A percentile compares a stretch with the other conserved stretches of the same genome.
These are phyloP conservation scores for Oncorhynchus nerka DNA, from an alignment of 2,113 vertebrate species.

Conservation along the genomic window DNA sequence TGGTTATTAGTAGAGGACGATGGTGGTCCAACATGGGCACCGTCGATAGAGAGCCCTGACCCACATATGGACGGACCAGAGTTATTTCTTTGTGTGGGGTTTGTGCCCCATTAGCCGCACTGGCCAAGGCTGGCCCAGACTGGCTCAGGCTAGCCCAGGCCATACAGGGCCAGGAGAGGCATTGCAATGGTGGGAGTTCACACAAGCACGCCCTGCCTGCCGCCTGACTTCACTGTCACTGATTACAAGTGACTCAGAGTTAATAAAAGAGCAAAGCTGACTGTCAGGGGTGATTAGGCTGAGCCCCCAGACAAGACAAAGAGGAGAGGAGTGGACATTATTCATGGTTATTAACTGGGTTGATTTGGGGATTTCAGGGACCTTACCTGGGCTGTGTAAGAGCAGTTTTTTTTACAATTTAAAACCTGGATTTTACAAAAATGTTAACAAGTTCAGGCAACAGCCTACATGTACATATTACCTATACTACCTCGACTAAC, in stretches of 20 bases:
- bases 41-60: slow-evolving; percentile 73
- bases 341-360: slow-evolving; percentile 87
- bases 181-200: slow-evolving; percentile 62
- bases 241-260: slow-evolving; percentile 89
- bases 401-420: neutral
- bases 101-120: slow-evolving; percentile 1
- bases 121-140: neutral
- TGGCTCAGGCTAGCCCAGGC: neutral
- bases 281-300: slow-evolving; percentile 92
- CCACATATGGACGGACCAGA: slow-evolving; percentile 67
- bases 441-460: slow-evolving; percentile 5
- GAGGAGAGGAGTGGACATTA: slow-evolving; percentile 82
- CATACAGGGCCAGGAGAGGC: neutral
- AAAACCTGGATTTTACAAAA: slow-evolving; percentile 4
- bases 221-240: slow-evolving; percentile 88
- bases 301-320: slow-evolving; percentile 85
- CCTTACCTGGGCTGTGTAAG: slow-evolving; percentile 58
- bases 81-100: slow-evolving; percentile 48
- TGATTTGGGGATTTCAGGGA: slow-evolving; percentile 78
- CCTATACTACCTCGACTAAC: no score
- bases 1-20: slow-evolving; percentile 39
- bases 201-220: slow-evolving; percentile 84
- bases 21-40: slow-evolving; percentile 51
- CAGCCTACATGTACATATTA: no score
- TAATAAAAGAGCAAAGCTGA: slow-evolving; percentile 93